Conservation (phyloP, 2,888 invertebrate genomes). For the Drosophila barbarae region DNA sequence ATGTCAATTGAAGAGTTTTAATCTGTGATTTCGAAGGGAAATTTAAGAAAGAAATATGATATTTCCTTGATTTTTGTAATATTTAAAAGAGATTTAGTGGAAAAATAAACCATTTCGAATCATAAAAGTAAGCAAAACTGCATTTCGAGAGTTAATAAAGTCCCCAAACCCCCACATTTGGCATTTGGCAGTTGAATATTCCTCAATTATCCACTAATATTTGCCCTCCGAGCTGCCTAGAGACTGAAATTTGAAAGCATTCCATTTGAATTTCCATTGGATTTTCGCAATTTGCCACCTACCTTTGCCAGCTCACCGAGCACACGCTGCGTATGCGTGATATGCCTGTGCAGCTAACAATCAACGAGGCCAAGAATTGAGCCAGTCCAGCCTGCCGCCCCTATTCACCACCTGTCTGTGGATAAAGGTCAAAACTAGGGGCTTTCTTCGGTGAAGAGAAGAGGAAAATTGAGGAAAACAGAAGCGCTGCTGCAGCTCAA, state of each 20-base stretch:
- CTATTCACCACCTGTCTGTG: slow-evolving; percentile 2
- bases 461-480: slow-evolving; percentile 15
- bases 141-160: neutral
- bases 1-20: neutral
- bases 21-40: neutral
- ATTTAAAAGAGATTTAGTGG: neutral
- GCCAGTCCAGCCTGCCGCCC: neutral
- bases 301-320: neutral
- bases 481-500: slow-evolving; percentile 36
- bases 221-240: too few species aligned
- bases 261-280: slow-evolving; percentile 6
- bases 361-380: slow-evolving; percentile 45
- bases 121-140: neutral
- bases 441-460: slow-evolving; percentile 8
- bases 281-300: slow-evolving; percentile 26
- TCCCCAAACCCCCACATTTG: too few species aligned
- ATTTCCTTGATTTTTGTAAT: neutral
- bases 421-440: slow-evolving; percentile 11
- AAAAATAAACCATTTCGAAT: rapidly evolving
- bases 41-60: too few species aligned
- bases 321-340: slow-evolving; percentile 46
- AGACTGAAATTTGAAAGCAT: slow-evolving; percentile 14
- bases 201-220: slow-evolving; percentile 2
- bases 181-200: neutral
- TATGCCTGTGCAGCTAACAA: slow-evolving; percentile 31